phyloP scores from a whole-genome alignment of 2,888 invertebrate genomes.

The Drosophila kanekoi region DNA sequence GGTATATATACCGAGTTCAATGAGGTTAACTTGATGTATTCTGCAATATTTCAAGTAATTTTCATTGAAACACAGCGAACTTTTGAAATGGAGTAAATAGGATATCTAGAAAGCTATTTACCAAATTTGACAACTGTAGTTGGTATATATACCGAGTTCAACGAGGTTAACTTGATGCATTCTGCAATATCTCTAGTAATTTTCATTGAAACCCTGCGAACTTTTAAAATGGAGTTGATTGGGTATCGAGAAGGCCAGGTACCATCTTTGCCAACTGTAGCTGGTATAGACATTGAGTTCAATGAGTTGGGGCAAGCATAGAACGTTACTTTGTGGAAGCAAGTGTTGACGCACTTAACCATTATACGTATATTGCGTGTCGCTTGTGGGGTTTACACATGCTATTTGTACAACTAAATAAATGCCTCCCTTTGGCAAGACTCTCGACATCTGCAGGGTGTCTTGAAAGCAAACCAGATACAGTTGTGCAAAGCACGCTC shows the following conservation, averaged over 20 bases:
- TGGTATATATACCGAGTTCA: background rate
- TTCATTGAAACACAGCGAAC: background rate
- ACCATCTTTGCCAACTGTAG: background rate
- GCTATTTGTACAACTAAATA: too few relatives aligned
- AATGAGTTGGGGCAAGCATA: slow-evolving; percentile 4
- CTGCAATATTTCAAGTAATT: background rate
- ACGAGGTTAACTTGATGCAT: background rate
- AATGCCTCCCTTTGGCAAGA: too few relatives aligned
- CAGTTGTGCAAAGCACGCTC: slow-evolving; percentile 14
- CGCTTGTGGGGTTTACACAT: too few relatives aligned
- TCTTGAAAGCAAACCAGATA: slow-evolving; percentile 22
- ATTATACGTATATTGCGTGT: too few relatives aligned
- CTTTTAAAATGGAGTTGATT: background rate
- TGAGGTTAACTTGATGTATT: background rate
- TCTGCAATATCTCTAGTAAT: background rate
- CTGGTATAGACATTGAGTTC: background rate
- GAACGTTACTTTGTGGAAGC: slow-evolving; percentile 5
- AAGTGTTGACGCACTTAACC: slow-evolving; percentile 5
- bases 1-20: background rate
- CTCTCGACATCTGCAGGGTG: background rate
- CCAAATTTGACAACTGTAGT: background rate
- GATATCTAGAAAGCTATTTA: background rate
- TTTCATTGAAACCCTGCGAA: background rate
- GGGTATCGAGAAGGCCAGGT: background rate
- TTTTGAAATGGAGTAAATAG: background rate